phyloP scores from a whole-genome alignment of 1,140 invertebrate species.

The Habropoda laboriosa region DNA sequence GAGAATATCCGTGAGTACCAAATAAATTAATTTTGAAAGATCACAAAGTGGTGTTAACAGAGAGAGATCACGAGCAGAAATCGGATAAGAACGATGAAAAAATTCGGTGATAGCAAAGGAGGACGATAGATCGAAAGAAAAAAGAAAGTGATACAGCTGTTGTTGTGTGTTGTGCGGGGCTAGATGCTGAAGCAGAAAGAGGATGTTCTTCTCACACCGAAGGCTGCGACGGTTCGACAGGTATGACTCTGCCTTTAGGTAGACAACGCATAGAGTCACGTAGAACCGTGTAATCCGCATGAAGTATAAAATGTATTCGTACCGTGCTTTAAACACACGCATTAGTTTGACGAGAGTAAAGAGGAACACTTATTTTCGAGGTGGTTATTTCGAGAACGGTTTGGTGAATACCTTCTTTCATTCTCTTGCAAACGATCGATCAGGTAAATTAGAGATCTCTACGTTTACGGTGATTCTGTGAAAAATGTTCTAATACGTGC shows the following conservation, averaged over 20 bases:
- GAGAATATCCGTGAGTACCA: no score
- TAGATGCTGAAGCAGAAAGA: constrained; percentile 90
- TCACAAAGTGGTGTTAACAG: no score
- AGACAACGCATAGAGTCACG: constrained; percentile 73
- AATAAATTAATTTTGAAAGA: no score
- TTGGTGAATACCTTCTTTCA: not conserved
- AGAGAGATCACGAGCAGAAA: no score
- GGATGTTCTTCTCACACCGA: constrained; percentile 93
- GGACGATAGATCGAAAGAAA: constrained; percentile 27
- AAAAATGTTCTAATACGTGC: not conserved
- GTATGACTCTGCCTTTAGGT: constrained; percentile 83
- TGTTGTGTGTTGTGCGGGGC: constrained; percentile 80
- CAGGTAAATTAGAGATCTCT: no score
- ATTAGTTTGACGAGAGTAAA: constrained; percentile 38
- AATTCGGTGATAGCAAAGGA: constrained; percentile 15
- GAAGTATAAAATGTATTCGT: constrained; percentile 57
- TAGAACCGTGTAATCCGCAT: constrained; percentile 72
- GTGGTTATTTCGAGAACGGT: not conserved
- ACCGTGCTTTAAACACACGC: constrained; percentile 65
- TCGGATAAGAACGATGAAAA: constrained; percentile 1
- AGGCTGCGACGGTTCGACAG: constrained; percentile 93
- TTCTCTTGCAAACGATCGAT: not conserved
- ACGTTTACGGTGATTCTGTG: not conserved
- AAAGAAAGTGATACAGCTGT: constrained; percentile 60
- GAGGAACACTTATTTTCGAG: not conserved